These are phyloP conservation scores for Oscheius onirici DNA, from an alignment of 2,888 invertebrate species.

Conservation along the genomic window DNA sequence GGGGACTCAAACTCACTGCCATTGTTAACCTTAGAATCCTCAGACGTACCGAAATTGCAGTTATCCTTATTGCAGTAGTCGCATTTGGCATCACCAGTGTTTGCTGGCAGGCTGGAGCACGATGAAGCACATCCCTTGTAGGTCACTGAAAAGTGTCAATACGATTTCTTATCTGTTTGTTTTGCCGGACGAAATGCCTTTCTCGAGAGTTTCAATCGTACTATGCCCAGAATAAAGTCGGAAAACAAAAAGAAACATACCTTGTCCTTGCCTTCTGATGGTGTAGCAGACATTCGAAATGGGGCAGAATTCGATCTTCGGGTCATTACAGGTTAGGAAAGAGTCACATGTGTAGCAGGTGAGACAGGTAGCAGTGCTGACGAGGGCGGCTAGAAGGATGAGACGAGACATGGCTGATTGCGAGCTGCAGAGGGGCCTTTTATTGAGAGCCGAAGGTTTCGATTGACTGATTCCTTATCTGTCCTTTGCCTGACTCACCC, in stretches of 20 bases:
- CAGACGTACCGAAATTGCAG: conserved; percentile 7
- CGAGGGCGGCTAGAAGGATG: conserved; percentile 13
- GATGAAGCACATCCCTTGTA: conserved; percentile 22
- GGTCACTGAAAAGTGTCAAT: conserved; percentile 11
- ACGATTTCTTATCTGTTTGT: conserved; percentile 12
- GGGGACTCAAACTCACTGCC: conserved; percentile 1
- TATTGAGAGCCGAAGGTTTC: conserved; percentile 13
- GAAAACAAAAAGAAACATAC: background rate
- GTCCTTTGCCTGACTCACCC: conserved; percentile 16
- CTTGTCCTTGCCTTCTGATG: conserved; percentile 11
- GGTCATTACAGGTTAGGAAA: conserved; percentile 21
- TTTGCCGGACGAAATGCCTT: background rate
- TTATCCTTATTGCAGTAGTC: background rate
- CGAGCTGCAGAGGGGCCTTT: conserved; percentile 5
- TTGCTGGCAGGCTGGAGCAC: conserved; percentile 13
- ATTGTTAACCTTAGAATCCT: background rate
- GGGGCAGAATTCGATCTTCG: conserved; percentile 18
- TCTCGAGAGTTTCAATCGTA: background rate
- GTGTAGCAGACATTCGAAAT: conserved; percentile 26
- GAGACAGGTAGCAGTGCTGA: conserved; percentile 1
- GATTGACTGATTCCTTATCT: conserved; percentile 29
- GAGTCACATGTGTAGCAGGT: conserved; percentile 32
- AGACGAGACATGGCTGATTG: conserved; percentile 11
- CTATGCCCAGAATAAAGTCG: background rate
- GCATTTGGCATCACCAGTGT: background rate